Evolutionary conservation across 2,888 invertebrate species (phyloP).

Genomic region (Drosophila macrospina): DNA sequence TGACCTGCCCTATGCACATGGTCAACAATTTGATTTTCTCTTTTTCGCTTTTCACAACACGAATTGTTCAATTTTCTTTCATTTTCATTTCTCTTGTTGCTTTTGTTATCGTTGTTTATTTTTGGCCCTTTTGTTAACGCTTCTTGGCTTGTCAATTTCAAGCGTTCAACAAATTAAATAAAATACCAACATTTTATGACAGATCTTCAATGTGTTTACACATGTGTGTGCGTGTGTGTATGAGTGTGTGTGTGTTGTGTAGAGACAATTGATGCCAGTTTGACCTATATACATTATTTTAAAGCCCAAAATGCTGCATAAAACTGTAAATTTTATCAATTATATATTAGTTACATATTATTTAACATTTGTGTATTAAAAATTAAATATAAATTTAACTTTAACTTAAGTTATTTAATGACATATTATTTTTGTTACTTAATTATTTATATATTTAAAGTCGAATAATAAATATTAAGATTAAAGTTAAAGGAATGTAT

Average conservation of each 20-base stretch:
- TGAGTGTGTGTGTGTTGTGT: neutral
- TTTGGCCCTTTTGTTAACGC: conserved; percentile 24
- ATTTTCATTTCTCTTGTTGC: conserved; percentile 13
- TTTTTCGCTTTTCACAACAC: conserved; percentile 31
- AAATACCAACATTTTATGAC: conserved; percentile 48
- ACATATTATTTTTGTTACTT: no score
- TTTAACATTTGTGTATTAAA: no score
- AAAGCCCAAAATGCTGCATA: no score
- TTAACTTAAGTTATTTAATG: neutral
- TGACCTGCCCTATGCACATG: conserved; percentile 58
- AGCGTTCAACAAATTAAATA: conserved; percentile 52
- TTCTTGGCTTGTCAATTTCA: conserved; percentile 64
- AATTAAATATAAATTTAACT: neutral
- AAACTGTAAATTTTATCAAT: no score
- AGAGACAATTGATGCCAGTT: neutral
- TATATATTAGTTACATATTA: no score
- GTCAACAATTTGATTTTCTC: conserved; percentile 32
- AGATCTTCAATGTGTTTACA: conserved; percentile 31
- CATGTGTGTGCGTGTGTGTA: neutral
- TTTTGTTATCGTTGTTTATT: conserved; percentile 13
- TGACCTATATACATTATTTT: no score
- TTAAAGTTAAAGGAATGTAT: no score
- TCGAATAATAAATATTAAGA: no score
- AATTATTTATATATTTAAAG: no score
- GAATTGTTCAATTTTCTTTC: conserved; percentile 26